Evolutionary conservation across 2,888 invertebrate species (phyloP).

Genomic region (Drosophila tripunctata): DNA sequence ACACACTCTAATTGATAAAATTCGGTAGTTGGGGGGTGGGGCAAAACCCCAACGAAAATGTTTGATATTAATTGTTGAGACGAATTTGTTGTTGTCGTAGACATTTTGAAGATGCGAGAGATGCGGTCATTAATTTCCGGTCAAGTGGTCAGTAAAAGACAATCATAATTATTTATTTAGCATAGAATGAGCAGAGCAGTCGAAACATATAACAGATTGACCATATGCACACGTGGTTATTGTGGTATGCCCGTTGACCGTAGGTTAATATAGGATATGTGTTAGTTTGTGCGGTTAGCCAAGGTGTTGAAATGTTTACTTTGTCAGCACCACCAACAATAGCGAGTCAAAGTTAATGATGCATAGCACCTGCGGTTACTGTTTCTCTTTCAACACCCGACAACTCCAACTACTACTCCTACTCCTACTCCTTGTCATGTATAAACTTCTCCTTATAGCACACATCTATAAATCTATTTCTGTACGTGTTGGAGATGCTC

Average conservation of each 20-base stretch:
- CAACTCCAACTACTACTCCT: too few species aligned
- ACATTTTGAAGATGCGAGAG: slow-evolving; percentile 47
- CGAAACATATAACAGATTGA: slow-evolving; percentile 66
- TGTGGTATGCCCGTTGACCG: slow-evolving; percentile 15
- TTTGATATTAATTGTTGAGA: slow-evolving; percentile 73
- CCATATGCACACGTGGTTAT: slow-evolving; percentile 70
- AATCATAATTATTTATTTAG: slow-evolving; percentile 79
- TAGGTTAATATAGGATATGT: slow-evolving; percentile 20
- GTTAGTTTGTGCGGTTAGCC: slow-evolving; percentile 71
- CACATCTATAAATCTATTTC: neutral
- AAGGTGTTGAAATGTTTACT: slow-evolving; percentile 77
- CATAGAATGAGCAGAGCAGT: neutral
- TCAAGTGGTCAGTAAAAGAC: slow-evolving; percentile 74
- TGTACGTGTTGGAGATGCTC: slow-evolving; percentile 7
- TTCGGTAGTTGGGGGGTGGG: neutral
- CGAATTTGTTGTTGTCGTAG: neutral
- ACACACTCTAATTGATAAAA: slow-evolving; percentile 8
- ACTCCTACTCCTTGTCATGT: too few species aligned
- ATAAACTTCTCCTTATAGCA: too few species aligned
- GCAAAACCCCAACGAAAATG: slow-evolving; percentile 36
- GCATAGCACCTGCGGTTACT: slow-evolving; percentile 66
- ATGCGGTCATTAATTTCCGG: slow-evolving; percentile 74
- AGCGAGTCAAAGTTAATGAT: slow-evolving; percentile 75
- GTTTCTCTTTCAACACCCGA: neutral
- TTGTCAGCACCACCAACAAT: slow-evolving; percentile 60